Percentiles rank a stretch among this genome's conserved stretches.
phyloP scores from a whole-genome alignment of 2,113 vertebrate species.

The Terrapene triunguis region DNA sequence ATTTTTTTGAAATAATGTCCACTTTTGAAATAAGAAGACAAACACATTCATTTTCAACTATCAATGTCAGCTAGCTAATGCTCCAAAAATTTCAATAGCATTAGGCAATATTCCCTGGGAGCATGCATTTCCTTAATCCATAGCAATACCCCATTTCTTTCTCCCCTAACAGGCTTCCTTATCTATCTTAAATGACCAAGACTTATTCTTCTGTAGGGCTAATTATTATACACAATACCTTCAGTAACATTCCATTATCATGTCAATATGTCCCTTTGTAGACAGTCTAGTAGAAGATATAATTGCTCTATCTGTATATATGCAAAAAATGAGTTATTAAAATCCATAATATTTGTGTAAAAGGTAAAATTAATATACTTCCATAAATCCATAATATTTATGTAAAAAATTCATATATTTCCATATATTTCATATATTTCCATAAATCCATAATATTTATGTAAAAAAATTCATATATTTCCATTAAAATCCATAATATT shows the following conservation, averaged over 20 bases:
- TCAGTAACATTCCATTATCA: neutral
- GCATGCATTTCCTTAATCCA: neutral
- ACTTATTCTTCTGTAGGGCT: neutral
- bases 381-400: too few relatives aligned
- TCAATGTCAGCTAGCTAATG: neutral
- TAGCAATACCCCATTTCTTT: neutral
- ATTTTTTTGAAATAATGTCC: neutral
- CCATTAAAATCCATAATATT: neutral
- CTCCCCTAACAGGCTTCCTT: neutral
- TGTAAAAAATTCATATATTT: too few relatives aligned
- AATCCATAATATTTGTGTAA: neutral
- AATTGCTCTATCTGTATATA: neutral
- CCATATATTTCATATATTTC: too few relatives aligned
- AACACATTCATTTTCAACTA: neutral
- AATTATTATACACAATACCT: neutral
- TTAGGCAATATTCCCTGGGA: neutral
- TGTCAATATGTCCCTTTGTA: neutral
- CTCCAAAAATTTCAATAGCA: neutral
- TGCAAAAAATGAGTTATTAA: neutral
- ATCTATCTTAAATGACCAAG: neutral
- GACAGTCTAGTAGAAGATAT: neutral
- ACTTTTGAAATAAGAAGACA: accelerated
- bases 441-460: neutral
- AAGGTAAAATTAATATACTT: neutral
- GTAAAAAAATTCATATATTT: neutral